Base-by-base conservation (phyloP, 2,888 invertebrate genomes). In the Sepiola atlantica region DNA sequence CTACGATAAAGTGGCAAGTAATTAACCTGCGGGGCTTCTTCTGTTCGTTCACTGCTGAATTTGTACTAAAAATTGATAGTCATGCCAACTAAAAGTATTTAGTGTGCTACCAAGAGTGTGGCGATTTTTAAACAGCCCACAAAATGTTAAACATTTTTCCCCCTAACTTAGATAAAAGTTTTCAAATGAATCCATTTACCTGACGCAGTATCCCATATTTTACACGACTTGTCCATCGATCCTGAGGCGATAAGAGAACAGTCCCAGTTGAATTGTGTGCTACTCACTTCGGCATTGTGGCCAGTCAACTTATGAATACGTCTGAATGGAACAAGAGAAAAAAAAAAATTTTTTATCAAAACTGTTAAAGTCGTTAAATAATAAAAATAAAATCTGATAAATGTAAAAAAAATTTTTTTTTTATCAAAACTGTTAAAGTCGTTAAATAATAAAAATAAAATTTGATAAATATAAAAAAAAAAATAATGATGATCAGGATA, bases 261-360 rank as follows among this genome's bases (percentile, higher is more conserved):
- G 94, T 97, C 97, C 96, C 96, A 97, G 96, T 97, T 97, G 95
- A 97, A 97, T 96, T 97, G 97, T 24, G 97, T 97, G 95, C 97
- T 97, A 95, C 97, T 97, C 95, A 97, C 97, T 95, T 97, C 97
- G 28, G 97, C 97, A 93, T 96, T 96, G 95, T 97, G 97, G 35
- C 97, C 97, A 93, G 97, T 97, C 94, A 97, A 95, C 10, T 97
- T 97, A 95, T 97, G 97, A 45, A 97, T 96, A 61, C 96, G 95
- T 94, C 97, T 97, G 28, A 77, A 77, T 12, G 24, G 1, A 77
- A n/a, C 28, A 77, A n/a, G 77, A 77, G n/a, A 77, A 32, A 16
- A 14, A 77, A 77, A 32, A 16, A 14, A 32, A n/a, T 12, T 77
- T 32, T n/a, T 77, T 16, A 77, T n/a, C 28, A n/a, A 77, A 77